Evolutionary conservation across 2,797 vertebrate species (phyloP).

Genomic region (Hemibagrus guttatus): DNA sequence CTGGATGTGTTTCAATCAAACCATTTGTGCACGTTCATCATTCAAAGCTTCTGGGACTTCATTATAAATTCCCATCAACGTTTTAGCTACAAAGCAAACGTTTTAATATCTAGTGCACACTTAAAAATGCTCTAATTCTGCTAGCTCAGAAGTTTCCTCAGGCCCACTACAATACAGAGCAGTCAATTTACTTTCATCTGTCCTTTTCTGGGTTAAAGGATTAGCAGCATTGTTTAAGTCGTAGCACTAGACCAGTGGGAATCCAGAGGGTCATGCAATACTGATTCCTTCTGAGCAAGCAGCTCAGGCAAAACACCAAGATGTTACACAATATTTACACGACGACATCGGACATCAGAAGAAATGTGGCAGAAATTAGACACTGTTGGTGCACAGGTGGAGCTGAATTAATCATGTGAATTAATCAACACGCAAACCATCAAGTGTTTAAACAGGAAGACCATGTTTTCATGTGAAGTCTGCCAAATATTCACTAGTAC

Average conservation of each 20-base stretch:
- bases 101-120: conserved; percentile 12
- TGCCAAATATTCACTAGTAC: background rate
- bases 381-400: no score
- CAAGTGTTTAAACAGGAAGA: background rate
- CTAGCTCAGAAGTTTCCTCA: background rate
- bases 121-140: background rate
- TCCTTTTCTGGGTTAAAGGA: conserved; percentile 11
- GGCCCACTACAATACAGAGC: background rate
- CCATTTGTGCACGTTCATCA: background rate
- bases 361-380: background rate
- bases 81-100: conserved; percentile 5
- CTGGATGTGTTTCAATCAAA: background rate
- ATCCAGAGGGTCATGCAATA: background rate
- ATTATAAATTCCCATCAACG: background rate
- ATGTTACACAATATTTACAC: conserved; percentile 7
- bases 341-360: background rate
- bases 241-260: background rate
- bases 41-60: background rate
- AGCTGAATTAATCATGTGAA: background rate
- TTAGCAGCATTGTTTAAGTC: conserved; percentile 13
- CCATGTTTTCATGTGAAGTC: background rate
- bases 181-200: conserved; percentile 8
- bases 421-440: background rate
- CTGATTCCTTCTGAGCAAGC: background rate
- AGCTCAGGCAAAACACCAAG: background rate